phyloP scores from a whole-genome alignment of 2,888 invertebrate species.

The Lathronympha strigana region DNA sequence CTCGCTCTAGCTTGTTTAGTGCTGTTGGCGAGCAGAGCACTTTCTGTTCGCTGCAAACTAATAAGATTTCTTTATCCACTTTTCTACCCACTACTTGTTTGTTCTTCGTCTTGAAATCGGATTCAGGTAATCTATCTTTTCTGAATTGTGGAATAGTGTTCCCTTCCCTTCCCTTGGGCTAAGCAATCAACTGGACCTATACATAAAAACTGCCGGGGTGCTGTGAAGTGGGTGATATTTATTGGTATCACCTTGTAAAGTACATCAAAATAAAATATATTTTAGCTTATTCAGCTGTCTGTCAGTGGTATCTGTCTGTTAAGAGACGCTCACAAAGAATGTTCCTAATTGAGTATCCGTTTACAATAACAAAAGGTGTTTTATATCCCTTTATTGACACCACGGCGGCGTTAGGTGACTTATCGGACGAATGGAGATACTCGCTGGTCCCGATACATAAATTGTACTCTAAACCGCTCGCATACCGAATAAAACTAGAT shows the following conservation, averaged over 20 bases:
- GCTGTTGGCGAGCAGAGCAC: constrained; percentile 56
- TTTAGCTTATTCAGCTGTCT: no score
- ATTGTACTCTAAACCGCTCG: constrained; percentile 8
- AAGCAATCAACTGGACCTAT: not conserved
- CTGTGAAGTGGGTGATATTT: not conserved
- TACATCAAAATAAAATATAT: no score
- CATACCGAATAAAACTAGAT: constrained; percentile 3
- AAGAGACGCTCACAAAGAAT: not conserved
- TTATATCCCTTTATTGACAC: constrained; percentile 5
- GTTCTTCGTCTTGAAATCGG: constrained; percentile 21
- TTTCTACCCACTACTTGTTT: constrained; percentile 32
- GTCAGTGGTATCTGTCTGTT: not conserved
- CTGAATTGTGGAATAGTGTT: not conserved
- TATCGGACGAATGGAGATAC: constrained; percentile 17
- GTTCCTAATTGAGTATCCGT: constrained; percentile 7
- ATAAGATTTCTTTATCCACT: constrained; percentile 59
- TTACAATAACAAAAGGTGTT: not conserved
- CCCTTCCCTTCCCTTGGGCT: no score
- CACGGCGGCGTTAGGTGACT: constrained; percentile 2
- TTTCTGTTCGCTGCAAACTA: constrained; percentile 58
- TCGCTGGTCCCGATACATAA: constrained; percentile 21
- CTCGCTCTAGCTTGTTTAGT: constrained; percentile 60
- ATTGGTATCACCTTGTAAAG: not conserved
- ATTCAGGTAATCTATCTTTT: constrained; percentile 22
- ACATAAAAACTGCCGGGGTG: not conserved